These are phyloP conservation scores for Polypedilum pembai DNA, from an alignment of 1,140 invertebrate species.

Conservation along the genomic window DNA sequence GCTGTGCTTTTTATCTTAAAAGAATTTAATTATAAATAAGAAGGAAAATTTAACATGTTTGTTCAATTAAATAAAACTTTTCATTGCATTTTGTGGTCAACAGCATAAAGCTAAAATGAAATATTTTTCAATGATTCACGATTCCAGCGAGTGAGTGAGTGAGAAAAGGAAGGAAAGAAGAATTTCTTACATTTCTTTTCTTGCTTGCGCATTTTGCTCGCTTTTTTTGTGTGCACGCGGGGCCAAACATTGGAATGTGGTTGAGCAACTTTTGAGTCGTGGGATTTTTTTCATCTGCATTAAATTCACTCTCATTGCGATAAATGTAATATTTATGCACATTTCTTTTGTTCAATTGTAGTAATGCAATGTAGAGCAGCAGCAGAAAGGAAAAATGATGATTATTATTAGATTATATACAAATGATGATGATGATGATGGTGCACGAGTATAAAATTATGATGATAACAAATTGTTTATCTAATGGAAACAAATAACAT, in stretches of 20 bases:
- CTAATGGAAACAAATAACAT: too few species aligned
- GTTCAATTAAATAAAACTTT: not conserved
- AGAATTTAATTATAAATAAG: not conserved
- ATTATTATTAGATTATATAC: too few species aligned
- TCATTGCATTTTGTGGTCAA: not conserved
- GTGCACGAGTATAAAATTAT: too few species aligned
- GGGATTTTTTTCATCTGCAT: conserved; percentile 21
- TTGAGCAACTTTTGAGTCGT: not conserved
- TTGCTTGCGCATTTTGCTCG: not conserved
- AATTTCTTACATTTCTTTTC: not conserved
- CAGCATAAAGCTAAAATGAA: not conserved
- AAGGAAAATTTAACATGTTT: not conserved
- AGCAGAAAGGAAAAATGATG: too few species aligned
- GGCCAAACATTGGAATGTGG: conserved; percentile 15
- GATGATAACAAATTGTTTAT: too few species aligned
- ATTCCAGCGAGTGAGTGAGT: not conserved
- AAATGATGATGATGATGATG: too few species aligned
- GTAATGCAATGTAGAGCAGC: too few species aligned
- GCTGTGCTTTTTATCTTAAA: too few species aligned
- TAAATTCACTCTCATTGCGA: not conserved
- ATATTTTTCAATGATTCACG: conserved; percentile 22
- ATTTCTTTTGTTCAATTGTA: too few species aligned
- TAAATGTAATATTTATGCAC: too few species aligned
- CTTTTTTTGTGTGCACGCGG: not conserved
- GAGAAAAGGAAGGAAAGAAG: not conserved